These are phyloP conservation scores for Archips xylosteana DNA, from an alignment of 2,888 invertebrate genomes.

Conservation along the genomic window DNA sequence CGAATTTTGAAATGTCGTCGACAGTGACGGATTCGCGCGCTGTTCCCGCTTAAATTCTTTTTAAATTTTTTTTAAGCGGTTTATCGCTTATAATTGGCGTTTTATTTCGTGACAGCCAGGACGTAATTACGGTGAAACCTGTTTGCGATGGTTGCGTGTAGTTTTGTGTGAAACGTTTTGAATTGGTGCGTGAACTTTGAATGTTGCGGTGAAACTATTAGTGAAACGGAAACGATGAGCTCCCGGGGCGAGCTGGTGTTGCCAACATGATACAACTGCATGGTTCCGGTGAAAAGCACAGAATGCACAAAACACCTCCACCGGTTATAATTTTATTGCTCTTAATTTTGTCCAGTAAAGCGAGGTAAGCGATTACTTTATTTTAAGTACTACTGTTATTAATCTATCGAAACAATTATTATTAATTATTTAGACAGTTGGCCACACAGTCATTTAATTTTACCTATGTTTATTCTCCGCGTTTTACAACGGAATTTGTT, in stretches of 20 bases:
- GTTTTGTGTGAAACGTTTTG: constrained; percentile 38
- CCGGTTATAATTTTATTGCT: constrained; percentile 70
- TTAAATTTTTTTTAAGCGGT: constrained; percentile 44
- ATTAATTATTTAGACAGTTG: no score
- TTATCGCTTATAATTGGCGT: constrained; percentile 47
- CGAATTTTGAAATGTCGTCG: constrained; percentile 49
- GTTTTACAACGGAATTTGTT: no score
- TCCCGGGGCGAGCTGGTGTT: constrained; percentile 74
- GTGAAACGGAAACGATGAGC: constrained; percentile 75
- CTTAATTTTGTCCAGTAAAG: constrained; percentile 73
- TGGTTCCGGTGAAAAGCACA: constrained; percentile 65
- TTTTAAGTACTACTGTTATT: not conserved
- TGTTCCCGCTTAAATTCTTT: constrained; percentile 43
- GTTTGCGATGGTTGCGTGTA: constrained; percentile 28
- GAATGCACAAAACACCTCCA: constrained; percentile 73
- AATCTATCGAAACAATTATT: no score
- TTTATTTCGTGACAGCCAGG: constrained; percentile 43
- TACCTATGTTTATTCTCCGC: no score
- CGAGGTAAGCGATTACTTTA: constrained; percentile 65
- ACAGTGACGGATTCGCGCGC: constrained; percentile 45
- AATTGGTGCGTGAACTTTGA: constrained; percentile 42
- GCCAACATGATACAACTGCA: constrained; percentile 77
- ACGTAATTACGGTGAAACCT: constrained; percentile 42
- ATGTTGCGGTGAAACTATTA: constrained; percentile 53
- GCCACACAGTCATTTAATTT: no score